Conservation (phyloP, 2,113 vertebrate genomes). For the Capra hircus region DNA sequence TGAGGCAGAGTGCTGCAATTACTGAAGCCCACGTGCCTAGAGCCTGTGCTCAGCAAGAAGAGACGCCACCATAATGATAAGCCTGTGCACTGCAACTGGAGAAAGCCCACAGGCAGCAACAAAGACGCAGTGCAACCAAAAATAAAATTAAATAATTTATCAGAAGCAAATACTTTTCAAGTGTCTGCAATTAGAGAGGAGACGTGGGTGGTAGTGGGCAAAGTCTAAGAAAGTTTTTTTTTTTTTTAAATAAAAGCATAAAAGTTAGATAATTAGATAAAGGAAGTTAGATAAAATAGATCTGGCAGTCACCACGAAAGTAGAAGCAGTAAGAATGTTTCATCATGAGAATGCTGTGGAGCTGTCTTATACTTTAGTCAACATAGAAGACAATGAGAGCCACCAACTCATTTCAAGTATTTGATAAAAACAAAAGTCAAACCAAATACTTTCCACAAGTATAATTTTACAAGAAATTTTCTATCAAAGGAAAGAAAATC, state of each 20-base stretch:
- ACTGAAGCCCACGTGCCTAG: background rate
- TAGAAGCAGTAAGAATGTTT: background rate
- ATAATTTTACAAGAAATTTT: background rate
- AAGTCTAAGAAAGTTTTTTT: background rate
- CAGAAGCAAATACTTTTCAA: background rate
- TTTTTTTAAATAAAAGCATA: background rate
- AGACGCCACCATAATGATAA: background rate
- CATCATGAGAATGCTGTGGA: background rate
- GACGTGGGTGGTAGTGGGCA: background rate
- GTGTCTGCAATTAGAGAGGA: background rate
- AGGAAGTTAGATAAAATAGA: background rate
- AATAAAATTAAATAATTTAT: background rate
- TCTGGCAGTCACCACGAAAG: background rate
- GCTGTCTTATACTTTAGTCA: background rate
- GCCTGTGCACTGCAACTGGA: background rate
- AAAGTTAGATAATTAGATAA: background rate
- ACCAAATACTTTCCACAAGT: background rate
- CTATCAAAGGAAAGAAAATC: slow-evolving; percentile 12
- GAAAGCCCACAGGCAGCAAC: background rate
- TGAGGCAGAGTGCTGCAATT: background rate
- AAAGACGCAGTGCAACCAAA: background rate
- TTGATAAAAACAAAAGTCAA: background rate
- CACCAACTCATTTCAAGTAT: background rate
- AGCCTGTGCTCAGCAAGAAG: background rate
- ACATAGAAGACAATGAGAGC: background rate